Percentiles rank a stretch among this genome's conserved stretches.
phyloP scores from a whole-genome alignment of 2,888 invertebrate genomes.

The Cactoblastis cactorum region DNA sequence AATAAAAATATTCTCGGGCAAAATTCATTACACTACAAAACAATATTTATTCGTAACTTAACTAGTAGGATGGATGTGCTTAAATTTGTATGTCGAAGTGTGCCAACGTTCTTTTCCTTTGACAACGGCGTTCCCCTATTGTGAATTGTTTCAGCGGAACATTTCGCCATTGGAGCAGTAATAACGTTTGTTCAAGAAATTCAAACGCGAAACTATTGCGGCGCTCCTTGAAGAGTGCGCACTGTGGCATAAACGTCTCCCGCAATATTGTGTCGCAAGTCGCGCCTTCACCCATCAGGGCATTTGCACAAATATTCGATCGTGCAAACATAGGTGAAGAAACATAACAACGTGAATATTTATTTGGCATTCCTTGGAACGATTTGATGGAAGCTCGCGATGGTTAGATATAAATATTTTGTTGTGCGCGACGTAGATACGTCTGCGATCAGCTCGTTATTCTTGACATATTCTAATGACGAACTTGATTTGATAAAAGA shows the following conservation, averaged over 20 bases:
- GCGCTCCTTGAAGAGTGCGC: constrained; percentile 39
- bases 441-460: constrained; percentile 26
- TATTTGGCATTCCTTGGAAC: constrained; percentile 19
- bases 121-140: constrained; percentile 65
- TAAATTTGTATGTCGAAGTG: constrained; percentile 44
- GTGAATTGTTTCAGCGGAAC: constrained; percentile 68
- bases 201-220: constrained; percentile 69
- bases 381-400: constrained; percentile 23
- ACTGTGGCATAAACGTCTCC: constrained; percentile 40
- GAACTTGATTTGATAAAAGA: constrained; percentile 7
- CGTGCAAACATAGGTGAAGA: constrained; percentile 27
- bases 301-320: constrained; percentile 42
- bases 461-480: constrained; percentile 29
- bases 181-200: constrained; percentile 73
- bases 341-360: constrained; percentile 24
- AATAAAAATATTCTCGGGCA: not conserved
- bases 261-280: constrained; percentile 41
- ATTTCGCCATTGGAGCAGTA: constrained; percentile 65
- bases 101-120: constrained; percentile 63
- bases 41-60: constrained; percentile 8
- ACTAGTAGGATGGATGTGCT: constrained; percentile 26
- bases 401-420: constrained; percentile 22
- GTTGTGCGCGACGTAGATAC: constrained; percentile 16
- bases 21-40: not conserved
- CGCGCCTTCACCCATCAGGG: constrained; percentile 30